Conservation (phyloP, 2,888 invertebrate species). For the Chrysolina oricalcia region DNA sequence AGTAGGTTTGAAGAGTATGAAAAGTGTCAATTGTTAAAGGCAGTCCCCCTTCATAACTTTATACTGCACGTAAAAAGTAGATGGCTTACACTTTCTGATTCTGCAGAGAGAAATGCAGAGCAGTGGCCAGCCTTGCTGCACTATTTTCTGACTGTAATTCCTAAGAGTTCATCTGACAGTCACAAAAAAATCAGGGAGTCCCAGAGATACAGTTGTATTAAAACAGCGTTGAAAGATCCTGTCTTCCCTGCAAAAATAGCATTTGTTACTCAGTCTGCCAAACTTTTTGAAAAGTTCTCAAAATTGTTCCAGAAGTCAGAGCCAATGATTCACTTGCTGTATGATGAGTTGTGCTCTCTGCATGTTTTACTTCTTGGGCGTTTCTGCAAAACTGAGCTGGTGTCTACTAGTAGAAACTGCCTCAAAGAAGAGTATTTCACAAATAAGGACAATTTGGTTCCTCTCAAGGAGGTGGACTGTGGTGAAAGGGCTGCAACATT, state of each 20-base stretch:
- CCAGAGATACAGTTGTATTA: not conserved
- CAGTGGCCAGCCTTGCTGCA: conserved; percentile 8
- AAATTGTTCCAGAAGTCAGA: conserved; percentile 5
- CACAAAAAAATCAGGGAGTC: not conserved
- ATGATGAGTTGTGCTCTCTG: not conserved
- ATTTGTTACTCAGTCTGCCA: not conserved
- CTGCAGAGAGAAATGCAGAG: conserved; percentile 9
- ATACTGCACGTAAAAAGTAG: conserved; percentile 2
- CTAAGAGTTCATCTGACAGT: not conserved
- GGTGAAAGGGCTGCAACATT: conserved; percentile 6
- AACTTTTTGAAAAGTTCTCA: conserved; percentile 6
- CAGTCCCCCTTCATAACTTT: not conserved
- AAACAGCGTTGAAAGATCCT: conserved; percentile 5
- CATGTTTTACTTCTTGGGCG: conserved; percentile 30
- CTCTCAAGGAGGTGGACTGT: conserved; percentile 10
- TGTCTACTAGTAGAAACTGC: conserved; percentile 10
- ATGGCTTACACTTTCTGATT: not conserved
- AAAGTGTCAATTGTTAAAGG: conserved; percentile 8
- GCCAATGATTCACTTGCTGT: conserved; percentile 7
- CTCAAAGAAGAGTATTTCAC: not conserved
- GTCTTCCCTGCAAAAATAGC: not conserved
- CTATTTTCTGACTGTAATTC: conserved; percentile 9
- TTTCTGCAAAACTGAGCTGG: conserved; percentile 2
- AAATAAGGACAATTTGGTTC: conserved; percentile 10
- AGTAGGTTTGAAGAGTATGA: conserved; percentile 8